phyloP scores from a whole-genome alignment of 2,797 vertebrate species.

The Harpagifer antarcticus region DNA sequence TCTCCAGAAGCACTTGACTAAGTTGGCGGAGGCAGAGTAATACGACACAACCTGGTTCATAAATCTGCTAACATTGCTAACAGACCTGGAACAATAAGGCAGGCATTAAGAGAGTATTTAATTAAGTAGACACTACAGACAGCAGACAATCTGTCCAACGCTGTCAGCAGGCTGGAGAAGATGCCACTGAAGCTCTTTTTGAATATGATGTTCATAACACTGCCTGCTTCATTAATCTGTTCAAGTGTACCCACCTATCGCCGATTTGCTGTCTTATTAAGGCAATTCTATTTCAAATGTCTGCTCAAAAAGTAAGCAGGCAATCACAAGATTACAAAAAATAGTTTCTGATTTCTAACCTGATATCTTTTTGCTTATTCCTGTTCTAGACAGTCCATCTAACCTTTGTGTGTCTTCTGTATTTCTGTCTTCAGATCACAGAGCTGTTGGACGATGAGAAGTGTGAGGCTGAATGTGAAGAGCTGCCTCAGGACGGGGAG shows the following conservation, averaged over 20 bases:
- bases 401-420: conserved; percentile 3
- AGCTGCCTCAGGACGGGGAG: conserved; percentile 91
- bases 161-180: neutral
- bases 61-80: conserved; percentile 32
- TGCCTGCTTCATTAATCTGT: neutral
- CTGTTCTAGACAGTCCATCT: neutral
- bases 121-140: conserved; percentile 29
- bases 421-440: conserved; percentile 78
- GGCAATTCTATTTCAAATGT: no score
- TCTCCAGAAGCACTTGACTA: conserved; percentile 17
- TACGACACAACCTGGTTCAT: conserved; percentile 4
- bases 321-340: no score
- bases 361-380: neutral
- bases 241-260: neutral
- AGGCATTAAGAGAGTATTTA: conserved; percentile 19
- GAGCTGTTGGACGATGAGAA: conserved; percentile 92
- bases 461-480: conserved; percentile 92
- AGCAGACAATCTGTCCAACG: neutral
- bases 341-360: no score
- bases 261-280: no score
- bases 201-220: neutral
- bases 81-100: conserved; percentile 18
- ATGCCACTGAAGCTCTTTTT: neutral
- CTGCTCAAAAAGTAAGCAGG: no score
- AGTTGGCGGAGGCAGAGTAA: conserved; percentile 7